Evolutionary conservation across 2,797 vertebrate genomes (phyloP).

Genomic region (Acipenser oxyrinchus): DNA sequence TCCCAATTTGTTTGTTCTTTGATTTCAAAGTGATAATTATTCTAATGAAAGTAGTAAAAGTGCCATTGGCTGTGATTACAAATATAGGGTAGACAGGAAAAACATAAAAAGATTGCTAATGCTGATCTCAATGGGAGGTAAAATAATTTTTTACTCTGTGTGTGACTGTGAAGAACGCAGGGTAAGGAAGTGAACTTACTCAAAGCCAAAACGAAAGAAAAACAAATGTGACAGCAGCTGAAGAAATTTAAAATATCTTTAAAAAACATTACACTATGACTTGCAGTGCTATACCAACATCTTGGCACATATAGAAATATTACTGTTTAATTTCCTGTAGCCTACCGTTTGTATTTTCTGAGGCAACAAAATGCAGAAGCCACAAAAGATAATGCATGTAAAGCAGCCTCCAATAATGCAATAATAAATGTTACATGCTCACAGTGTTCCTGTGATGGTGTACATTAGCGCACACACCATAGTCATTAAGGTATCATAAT

Average conservation of each 20-base stretch:
- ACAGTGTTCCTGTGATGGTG: too few relatives aligned
- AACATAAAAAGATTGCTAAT: too few relatives aligned
- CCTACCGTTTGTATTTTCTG: neutral
- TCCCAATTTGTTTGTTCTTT: too few relatives aligned
- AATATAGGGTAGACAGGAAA: too few relatives aligned
- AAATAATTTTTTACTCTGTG: neutral
- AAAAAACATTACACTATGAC: neutral
- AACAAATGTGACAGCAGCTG: neutral
- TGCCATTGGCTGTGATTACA: too few relatives aligned
- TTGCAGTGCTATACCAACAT: neutral
- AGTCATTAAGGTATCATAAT: too few relatives aligned
- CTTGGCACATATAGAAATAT: neutral
- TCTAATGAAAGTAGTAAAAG: too few relatives aligned
- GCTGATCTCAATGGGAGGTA: neutral
- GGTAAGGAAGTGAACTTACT: constrained; percentile 1
- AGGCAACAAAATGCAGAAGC: neutral
- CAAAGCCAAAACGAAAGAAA: neutral
- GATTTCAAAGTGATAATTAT: too few relatives aligned
- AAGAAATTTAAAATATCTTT: constrained; percentile 1
- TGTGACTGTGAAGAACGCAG: neutral
- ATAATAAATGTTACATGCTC: neutral
- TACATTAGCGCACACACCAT: too few relatives aligned
- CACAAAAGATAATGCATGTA: neutral
- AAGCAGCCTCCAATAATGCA: neutral
- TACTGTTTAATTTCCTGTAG: neutral